Base-by-base conservation (phyloP, 2,888 invertebrate genomes). In the Euzophera pinguis region DNA sequence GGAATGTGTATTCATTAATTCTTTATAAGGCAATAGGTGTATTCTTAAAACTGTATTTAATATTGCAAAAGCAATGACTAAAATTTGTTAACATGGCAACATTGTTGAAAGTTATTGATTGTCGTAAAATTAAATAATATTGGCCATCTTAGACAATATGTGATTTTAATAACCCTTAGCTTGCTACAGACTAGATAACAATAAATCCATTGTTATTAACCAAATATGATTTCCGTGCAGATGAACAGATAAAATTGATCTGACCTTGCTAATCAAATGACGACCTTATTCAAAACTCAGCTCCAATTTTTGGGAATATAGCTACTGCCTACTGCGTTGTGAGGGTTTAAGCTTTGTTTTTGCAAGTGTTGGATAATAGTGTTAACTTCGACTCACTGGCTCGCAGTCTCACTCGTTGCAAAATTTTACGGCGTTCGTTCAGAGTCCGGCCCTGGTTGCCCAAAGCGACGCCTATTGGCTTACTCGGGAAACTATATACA, bases 341-440 rank as follows among this genome's bases (percentile, higher is more conserved):
- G 13, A 38, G 13, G 37, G 37, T 8, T 38, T 38, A 55, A 71
- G 75, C 75, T 78, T 79, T 75, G 65, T 73, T 71, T 73, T 71
- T 65, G 70, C 62, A 69, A 67, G 61, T 65, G 64, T 65, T 62
- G 53, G 53, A 54, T 49, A 55, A 54, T 47, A 35, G 27, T 55
- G 39, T 45, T 53, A 9, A 29, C 50, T 32, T 35, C 22, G 22
- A 22, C n/a, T n/a, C n/a, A n/a, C n/a, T n/a, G n/a, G n/a, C n/a
- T n/a, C 47, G 49, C 17, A 37, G 16, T 37, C 17, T 49, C 42
- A 43, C 13, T 38, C 22, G 41, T 50, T 27, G 47, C 35, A 22
- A 37, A 13, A 22, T 35, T 13, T 12, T 47, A 13, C 35, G 37
- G 35, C 35, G 16, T 17, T 22, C 17, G 37, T 37, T 12, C 37